Evolutionary conservation across 35 echinoderm and acorn worm genomes (phyloP).

Genomic region (Hemicentrotus pulcherrimus): DNA sequence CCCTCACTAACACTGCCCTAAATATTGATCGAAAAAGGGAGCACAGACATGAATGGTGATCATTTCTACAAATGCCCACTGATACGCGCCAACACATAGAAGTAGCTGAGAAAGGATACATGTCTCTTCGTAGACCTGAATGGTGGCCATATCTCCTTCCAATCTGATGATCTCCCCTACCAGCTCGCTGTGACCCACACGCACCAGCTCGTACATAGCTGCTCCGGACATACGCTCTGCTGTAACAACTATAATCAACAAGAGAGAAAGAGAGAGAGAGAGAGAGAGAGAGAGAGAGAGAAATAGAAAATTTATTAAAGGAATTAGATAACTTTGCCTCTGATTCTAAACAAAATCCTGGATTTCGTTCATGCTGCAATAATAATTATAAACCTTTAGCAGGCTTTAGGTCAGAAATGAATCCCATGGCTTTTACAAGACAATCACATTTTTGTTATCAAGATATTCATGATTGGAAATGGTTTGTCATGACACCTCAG

Average conservation of each 20-base stretch:
- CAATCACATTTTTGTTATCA: too few species aligned
- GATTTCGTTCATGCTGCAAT: too few species aligned
- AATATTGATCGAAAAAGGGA: background rate
- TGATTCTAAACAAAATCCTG: too few species aligned
- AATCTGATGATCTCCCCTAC: conserved; percentile 97
- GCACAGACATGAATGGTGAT: background rate
- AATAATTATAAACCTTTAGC: too few species aligned
- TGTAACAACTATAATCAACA: conserved; percentile 74
- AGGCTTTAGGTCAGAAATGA: too few species aligned
- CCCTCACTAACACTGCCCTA: too few species aligned
- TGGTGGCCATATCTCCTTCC: conserved; percentile 95
- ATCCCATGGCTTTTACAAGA: too few species aligned
- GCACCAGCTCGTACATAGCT: conserved; percentile 99
- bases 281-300: too few species aligned
- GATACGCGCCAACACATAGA: background rate
- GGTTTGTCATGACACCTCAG: too few species aligned
- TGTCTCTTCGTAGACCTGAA: conserved; percentile 99
- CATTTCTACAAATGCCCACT: background rate
- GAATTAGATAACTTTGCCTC: background rate
- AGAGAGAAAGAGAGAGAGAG: background rate
- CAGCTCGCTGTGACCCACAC: conserved; percentile 93
- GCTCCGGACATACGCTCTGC: conserved; percentile 94
- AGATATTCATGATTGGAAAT: too few species aligned
- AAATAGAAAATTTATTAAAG: background rate
- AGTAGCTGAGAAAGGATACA: conserved; percentile 86